A percentile compares a stretch with the other conserved stretches of the same genome.
These are phyloP conservation scores for Acleris literana DNA, from an alignment of 2,888 invertebrate genomes.

Conservation along the genomic window DNA sequence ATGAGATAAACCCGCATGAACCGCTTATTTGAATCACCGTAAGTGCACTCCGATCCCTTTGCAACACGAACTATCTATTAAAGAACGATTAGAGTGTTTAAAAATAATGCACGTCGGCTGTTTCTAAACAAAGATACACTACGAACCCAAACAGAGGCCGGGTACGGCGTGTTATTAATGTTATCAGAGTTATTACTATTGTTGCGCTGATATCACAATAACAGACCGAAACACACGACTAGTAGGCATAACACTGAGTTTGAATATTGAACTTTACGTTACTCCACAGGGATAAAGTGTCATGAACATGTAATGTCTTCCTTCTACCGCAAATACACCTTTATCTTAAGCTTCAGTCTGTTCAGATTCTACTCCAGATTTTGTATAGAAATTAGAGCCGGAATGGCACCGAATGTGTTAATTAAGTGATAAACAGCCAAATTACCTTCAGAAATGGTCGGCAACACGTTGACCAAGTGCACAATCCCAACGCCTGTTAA, in stretches of 20 bases:
- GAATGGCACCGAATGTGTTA: no score
- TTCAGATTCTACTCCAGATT: no score
- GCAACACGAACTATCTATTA: slow-evolving; percentile 37
- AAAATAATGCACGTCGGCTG: slow-evolving; percentile 19
- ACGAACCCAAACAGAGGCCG: slow-evolving; percentile 36
- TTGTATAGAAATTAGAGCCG: no score
- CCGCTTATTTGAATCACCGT: slow-evolving; percentile 54
- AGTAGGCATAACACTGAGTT: not conserved
- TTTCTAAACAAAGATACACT: slow-evolving; percentile 24
- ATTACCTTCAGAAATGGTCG: slow-evolving; percentile 79
- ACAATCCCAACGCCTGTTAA: slow-evolving; percentile 80
- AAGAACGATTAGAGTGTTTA: slow-evolving; percentile 18
- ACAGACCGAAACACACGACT: slow-evolving; percentile 3
- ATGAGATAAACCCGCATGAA: slow-evolving; percentile 53
- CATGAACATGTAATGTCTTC: no score
- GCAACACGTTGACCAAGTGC: slow-evolving; percentile 80
- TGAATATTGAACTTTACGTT: not conserved
- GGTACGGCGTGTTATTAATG: slow-evolving; percentile 29
- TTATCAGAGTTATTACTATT: slow-evolving; percentile 27
- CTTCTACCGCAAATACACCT: no score
- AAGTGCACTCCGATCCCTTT: slow-evolving; percentile 52
- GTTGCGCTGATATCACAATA: slow-evolving; percentile 24
- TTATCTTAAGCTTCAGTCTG: no score
- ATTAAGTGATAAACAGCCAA: not conserved
- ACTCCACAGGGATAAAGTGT: no score